phyloP scores from a whole-genome alignment of 2,888 invertebrate species.

The Stenchaetothrips biformis region DNA sequence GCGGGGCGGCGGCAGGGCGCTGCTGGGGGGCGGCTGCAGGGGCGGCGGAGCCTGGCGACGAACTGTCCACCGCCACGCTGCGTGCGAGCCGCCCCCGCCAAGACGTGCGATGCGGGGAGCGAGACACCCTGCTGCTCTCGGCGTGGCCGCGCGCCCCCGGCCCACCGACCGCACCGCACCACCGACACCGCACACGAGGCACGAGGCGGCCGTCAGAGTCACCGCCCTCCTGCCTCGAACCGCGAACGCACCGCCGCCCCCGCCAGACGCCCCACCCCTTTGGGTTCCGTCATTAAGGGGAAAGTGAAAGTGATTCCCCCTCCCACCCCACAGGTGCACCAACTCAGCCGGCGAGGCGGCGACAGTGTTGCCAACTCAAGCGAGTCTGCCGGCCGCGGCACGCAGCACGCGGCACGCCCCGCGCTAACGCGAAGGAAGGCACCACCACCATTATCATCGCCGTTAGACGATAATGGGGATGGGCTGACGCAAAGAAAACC shows the following conservation, averaged over 20 bases:
- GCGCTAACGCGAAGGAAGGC: neutral
- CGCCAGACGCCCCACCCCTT: neutral
- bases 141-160: too few species aligned
- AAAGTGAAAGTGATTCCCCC: constrained; percentile 11
- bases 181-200: too few species aligned
- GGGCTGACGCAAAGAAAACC: too few species aligned
- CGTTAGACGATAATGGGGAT: too few species aligned
- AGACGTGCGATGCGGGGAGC: too few species aligned
- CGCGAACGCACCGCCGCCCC: neutral
- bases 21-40: neutral
- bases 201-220: too few species aligned
- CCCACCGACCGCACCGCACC: too few species aligned
- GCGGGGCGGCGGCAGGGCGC: too few species aligned
- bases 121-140: too few species aligned
- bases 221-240: too few species aligned
- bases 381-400: neutral
- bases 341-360: neutral
- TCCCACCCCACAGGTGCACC: neutral
- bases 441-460: too few species aligned
- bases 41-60: neutral
- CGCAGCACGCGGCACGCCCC: neutral
- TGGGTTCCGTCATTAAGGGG: neutral
- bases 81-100: neutral
- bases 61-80: neutral
- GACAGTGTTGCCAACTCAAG: constrained; percentile 15